Evolutionary conservation across 1,140 invertebrate species (phyloP).

Genomic region (Drepana arcuata): DNA sequence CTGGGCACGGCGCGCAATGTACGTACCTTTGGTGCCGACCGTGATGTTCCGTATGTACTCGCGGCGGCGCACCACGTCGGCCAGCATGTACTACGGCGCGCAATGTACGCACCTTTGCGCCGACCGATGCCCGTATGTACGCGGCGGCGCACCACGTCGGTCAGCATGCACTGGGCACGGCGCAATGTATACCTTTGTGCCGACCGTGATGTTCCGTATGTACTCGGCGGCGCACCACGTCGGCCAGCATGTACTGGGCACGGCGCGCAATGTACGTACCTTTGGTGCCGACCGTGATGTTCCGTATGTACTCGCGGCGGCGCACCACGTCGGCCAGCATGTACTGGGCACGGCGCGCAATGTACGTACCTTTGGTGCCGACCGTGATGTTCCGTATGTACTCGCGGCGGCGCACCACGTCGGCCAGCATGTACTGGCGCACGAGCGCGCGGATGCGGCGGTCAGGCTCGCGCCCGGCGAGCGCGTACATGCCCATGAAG

Average conservation of each 20-base stretch:
- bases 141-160: slow-evolving; percentile 90
- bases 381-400: slow-evolving; percentile 87
- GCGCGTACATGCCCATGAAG: slow-evolving; percentile 96
- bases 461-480: slow-evolving; percentile 89
- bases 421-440: slow-evolving; percentile 85
- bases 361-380: slow-evolving; percentile 59
- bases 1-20: too few species aligned
- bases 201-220: slow-evolving; percentile 82
- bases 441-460: slow-evolving; percentile 79
- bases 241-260: slow-evolving; percentile 85
- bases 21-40: slow-evolving; percentile 54
- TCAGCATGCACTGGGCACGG: slow-evolving; percentile 85
- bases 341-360: too few species aligned
- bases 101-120: slow-evolving; percentile 77
- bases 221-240: slow-evolving; percentile 94
- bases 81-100: slow-evolving; percentile 84
- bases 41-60: slow-evolving; percentile 92
- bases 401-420: slow-evolving; percentile 92
- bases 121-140: too few species aligned
- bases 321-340: slow-evolving; percentile 91
- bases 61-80: slow-evolving; percentile 90
- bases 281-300: slow-evolving; percentile 74
- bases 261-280: too few species aligned
- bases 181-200: slow-evolving; percentile 51
- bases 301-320: slow-evolving; percentile 92